Conservation (phyloP, 2,797 vertebrate genomes). For the Moxostoma hubbsi region DNA sequence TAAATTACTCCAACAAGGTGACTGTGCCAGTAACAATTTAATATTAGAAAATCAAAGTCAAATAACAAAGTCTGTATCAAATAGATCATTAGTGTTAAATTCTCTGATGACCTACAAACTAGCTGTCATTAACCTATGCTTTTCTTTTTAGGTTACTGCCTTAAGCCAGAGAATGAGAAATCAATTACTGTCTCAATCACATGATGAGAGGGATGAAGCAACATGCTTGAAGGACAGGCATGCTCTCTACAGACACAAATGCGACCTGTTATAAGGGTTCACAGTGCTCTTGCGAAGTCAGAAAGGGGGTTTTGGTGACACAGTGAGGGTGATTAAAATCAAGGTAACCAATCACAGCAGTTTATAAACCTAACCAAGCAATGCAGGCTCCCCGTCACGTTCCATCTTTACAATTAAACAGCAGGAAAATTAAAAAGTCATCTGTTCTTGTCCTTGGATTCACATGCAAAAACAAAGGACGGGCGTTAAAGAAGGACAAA, state of each 20-base stretch:
- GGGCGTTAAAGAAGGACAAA: conserved; percentile 42
- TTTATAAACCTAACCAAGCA: conserved; percentile 41
- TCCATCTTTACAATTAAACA: conserved; percentile 22
- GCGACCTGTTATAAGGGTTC: conserved; percentile 53
- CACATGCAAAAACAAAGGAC: conserved; percentile 5
- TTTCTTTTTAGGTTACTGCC: conserved; percentile 84
- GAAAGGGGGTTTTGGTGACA: conserved; percentile 13
- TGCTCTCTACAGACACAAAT: conserved; percentile 58
- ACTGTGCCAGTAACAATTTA: conserved; percentile 39
- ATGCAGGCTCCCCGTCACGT: conserved; percentile 28
- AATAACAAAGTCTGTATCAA: conserved; percentile 37
- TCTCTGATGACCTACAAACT: conserved; percentile 79
- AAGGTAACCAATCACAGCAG: conserved; percentile 14
- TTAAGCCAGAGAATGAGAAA: conserved; percentile 73
- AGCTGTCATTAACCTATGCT: conserved; percentile 83
- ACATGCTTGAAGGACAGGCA: conserved; percentile 67
- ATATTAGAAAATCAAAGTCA: conserved; percentile 41
- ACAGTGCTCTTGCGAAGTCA: conserved; percentile 26
- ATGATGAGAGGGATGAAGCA: conserved; percentile 71
- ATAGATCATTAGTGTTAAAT: conserved; percentile 68
- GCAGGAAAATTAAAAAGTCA: not conserved
- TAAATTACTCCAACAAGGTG: conserved; percentile 39
- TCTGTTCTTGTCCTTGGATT: conserved; percentile 2
- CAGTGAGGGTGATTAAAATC: conserved; percentile 13
- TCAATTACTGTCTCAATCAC: conserved; percentile 80